A percentile compares a stretch with the other conserved stretches of the same genome.
phyloP scores from a whole-genome alignment of 2,888 invertebrate species.

The Erannis defoliaria region DNA sequence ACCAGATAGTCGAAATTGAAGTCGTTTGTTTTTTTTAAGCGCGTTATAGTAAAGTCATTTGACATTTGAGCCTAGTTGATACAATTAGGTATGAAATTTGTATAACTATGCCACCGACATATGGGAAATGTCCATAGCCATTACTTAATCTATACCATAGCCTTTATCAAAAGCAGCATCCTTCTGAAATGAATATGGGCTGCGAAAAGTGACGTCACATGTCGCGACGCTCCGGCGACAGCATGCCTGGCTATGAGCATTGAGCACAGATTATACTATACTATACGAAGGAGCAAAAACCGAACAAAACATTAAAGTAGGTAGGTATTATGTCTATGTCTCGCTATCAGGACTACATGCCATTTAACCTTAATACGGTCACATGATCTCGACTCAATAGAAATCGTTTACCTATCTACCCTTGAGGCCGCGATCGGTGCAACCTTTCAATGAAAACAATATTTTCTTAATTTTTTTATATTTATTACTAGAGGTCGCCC shows the following conservation, averaged over 20 bases:
- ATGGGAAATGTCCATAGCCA: no score
- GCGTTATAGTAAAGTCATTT: no score
- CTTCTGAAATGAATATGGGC: constrained; percentile 3
- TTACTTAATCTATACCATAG: no score
- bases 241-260: background rate
- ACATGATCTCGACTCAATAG: constrained; percentile 54
- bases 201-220: constrained; percentile 26
- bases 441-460: constrained; percentile 47
- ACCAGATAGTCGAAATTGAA: no score
- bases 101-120: no score
- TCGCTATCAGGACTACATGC: constrained; percentile 28
- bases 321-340: constrained; percentile 4
- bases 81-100: no score
- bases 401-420: constrained; percentile 58
- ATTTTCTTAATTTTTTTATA: constrained; percentile 32
- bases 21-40: no score
- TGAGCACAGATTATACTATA: background rate
- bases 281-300: constrained; percentile 17
- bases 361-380: constrained; percentile 42
- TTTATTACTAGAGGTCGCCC: no score
- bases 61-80: no score
- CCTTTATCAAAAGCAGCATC: background rate
- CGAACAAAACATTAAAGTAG: constrained; percentile 7
- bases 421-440: constrained; percentile 51
- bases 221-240: constrained; percentile 11